A percentile compares a stretch with the other conserved stretches of the same genome.
Evolutionary conservation across 2,888 invertebrate genomes (phyloP).

Genomic region (Homarus gammarus): DNA sequence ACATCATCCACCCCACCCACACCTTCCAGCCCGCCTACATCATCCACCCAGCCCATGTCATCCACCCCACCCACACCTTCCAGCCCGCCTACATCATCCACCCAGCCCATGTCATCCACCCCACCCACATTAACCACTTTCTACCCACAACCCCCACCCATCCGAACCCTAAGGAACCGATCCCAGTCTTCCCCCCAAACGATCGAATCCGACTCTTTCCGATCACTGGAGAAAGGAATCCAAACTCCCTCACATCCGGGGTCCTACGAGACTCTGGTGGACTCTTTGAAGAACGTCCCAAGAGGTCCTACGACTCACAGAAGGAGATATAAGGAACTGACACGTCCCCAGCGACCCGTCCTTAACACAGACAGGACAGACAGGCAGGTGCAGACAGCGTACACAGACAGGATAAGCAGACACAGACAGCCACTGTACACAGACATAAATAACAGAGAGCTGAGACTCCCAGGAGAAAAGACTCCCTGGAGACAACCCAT

Average conservation of each 20-base stretch:
- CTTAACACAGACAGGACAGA: background rate
- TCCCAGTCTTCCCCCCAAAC: background rate
- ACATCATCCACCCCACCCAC: too few relatives aligned
- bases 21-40: background rate
- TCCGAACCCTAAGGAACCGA: background rate
- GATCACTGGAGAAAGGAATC: too few relatives aligned
- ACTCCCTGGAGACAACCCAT: background rate
- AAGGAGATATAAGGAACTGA: background rate
- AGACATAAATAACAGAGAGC: background rate
- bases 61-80: background rate
- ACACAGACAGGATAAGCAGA: background rate
- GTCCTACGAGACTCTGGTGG: too few relatives aligned
- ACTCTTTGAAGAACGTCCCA: background rate
- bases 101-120: background rate
- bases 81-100: background rate
- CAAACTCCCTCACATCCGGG: background rate
- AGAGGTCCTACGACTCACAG: background rate
- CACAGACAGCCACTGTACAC: background rate
- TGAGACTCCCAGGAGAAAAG: background rate
- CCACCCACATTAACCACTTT: background rate
- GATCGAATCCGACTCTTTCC: constrained; percentile 9
- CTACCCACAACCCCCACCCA: background rate
- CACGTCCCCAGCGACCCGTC: background rate
- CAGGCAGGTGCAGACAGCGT: background rate
- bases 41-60: too few relatives aligned